Evolutionary conservation across 2,113 vertebrate genomes (phyloP).

Genomic region (Engraulis encrasicolus): DNA sequence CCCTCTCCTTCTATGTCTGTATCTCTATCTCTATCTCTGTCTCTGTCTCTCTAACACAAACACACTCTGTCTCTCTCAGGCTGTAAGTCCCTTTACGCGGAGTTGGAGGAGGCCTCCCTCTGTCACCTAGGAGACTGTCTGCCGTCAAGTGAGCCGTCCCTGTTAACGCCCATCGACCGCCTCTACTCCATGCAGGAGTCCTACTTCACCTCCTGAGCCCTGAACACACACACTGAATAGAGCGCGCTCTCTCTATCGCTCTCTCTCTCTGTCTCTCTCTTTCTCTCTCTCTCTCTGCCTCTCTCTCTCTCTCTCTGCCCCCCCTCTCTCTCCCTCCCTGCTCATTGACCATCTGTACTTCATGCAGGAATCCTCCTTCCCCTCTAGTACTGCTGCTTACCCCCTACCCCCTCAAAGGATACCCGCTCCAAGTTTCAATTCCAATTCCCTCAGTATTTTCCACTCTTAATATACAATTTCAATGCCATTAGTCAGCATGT

Average conservation of each 20-base stretch:
- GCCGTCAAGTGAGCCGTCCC: conserved; percentile 77
- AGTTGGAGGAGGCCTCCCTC: conserved; percentile 84
- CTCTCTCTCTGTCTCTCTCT: too few relatives aligned
- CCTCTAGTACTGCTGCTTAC: too few relatives aligned
- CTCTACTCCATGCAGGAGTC: conserved; percentile 99
- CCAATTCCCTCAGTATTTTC: neutral
- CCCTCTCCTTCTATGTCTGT: conserved; percentile 35
- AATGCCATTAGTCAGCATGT: neutral
- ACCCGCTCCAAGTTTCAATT: neutral
- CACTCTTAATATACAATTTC: neutral
- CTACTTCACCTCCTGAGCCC: conserved; percentile 92
- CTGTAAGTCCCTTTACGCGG: conserved; percentile 83
- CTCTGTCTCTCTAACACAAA: neutral
- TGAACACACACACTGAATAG: conserved; percentile 7
- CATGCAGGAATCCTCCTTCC: too few relatives aligned
- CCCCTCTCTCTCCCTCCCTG: too few relatives aligned
- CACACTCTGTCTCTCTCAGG: conserved; percentile 67
- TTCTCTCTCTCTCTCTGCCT: too few relatives aligned
- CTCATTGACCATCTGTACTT: too few relatives aligned
- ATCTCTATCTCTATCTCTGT: neutral
- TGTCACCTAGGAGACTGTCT: conserved; percentile 86
- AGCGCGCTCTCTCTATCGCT: too few relatives aligned
- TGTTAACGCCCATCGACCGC: conserved; percentile 93
- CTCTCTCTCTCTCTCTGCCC: too few relatives aligned
- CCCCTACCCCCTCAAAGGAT: too few relatives aligned